Conservation (phyloP, 2,888 invertebrate genomes). For the Pseudococcus viburni region DNA sequence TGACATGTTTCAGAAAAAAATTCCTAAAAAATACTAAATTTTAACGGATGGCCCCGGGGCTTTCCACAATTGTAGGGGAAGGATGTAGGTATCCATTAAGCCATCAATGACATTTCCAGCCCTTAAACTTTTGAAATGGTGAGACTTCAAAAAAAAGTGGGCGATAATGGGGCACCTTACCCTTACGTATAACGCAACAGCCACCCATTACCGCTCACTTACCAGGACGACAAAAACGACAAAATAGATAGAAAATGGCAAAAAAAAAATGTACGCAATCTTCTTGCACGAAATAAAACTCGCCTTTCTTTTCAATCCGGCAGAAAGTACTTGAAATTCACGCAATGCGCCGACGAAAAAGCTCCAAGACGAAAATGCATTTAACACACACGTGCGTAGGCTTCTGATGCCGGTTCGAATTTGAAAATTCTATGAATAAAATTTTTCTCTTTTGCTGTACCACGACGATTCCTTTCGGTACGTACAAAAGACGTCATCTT, state of each 20-base stretch:
- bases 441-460: not conserved
- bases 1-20: too few species aligned
- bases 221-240: not conserved
- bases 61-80: too few species aligned
- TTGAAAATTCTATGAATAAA: not conserved
- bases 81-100: too few species aligned
- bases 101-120: too few species aligned
- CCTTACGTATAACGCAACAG: not conserved
- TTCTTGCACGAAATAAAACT: not conserved
- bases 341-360: not conserved
- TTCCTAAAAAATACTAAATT: too few species aligned
- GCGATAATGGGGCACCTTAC: too few species aligned
- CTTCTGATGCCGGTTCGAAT: not conserved
- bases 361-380: not conserved
- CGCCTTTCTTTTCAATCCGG: not conserved
- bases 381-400: constrained; percentile 37
- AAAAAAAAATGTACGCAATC: not conserved
- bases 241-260: not conserved
- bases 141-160: too few species aligned
- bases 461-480: not conserved
- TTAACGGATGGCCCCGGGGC: too few species aligned
- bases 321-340: constrained; percentile 9
- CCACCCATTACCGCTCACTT: not conserved
- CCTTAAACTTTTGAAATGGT: too few species aligned
- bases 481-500: not conserved